A percentile compares a stretch with the other conserved stretches of the same genome.
These are phyloP conservation scores for Diabrotica undecimpunctata DNA, from an alignment of 1,140 invertebrate genomes.

Conservation along the genomic window DNA sequence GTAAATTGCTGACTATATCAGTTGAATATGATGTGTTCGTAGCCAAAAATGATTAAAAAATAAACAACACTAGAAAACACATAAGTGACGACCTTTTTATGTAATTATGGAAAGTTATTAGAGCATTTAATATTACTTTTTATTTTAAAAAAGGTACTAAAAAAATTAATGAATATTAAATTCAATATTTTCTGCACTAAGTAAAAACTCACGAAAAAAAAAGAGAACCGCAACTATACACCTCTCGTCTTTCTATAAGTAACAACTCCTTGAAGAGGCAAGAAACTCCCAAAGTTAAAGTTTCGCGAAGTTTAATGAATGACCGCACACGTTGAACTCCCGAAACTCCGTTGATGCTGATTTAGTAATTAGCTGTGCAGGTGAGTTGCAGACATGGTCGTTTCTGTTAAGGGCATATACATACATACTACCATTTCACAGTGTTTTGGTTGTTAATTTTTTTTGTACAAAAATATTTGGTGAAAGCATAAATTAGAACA, in stretches of 20 bases:
- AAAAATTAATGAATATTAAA: background rate
- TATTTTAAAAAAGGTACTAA: too few relatives aligned
- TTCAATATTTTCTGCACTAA: background rate
- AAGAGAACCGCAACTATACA: background rate
- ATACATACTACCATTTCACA: too few relatives aligned
- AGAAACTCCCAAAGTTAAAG: slow-evolving; percentile 27
- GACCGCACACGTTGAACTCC: slow-evolving; percentile 40
- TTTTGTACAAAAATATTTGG: too few relatives aligned
- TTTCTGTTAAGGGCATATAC: background rate
- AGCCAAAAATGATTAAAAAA: too few relatives aligned
- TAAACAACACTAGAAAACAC: too few relatives aligned
- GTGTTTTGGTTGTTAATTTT: too few relatives aligned
- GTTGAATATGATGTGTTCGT: too few relatives aligned
- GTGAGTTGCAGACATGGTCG: slow-evolving; percentile 6
- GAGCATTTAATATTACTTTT: too few relatives aligned
- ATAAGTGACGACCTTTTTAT: too few relatives aligned
- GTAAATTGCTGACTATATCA: too few relatives aligned
- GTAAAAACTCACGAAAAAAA: background rate
- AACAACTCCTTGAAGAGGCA: slow-evolving; percentile 11
- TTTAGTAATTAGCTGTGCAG: slow-evolving; percentile 38
- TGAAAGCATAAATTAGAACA: too few relatives aligned
- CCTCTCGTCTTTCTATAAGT: background rate
- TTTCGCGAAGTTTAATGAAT: slow-evolving; percentile 37
- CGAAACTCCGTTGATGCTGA: slow-evolving; percentile 32
- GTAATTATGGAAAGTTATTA: too few relatives aligned